These are phyloP conservation scores for Catagonus wagneri DNA, from an alignment of 2,113 vertebrate species.

Conservation along the genomic window DNA sequence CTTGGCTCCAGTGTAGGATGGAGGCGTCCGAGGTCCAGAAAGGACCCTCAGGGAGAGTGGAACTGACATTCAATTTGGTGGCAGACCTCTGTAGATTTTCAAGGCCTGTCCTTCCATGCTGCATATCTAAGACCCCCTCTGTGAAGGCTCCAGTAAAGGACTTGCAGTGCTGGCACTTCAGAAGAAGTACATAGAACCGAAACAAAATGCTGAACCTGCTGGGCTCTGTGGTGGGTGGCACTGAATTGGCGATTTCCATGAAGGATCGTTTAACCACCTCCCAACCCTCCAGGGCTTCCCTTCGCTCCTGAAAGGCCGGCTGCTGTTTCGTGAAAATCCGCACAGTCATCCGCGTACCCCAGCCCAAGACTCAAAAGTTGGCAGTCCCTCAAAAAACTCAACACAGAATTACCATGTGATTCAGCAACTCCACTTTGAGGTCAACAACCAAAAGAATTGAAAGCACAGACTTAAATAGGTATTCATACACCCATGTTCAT, in stretches of 20 bases:
- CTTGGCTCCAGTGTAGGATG: rapidly evolving
- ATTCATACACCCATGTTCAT: rapidly evolving
- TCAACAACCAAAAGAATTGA: rapidly evolving
- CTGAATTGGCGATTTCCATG: neutral
- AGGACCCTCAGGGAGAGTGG: rapidly evolving
- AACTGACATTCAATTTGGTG: neutral
- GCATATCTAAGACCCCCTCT: neutral
- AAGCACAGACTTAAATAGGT: rapidly evolving
- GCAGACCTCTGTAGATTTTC: neutral
- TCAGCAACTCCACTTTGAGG: neutral
- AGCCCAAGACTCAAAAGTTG: rapidly evolving
- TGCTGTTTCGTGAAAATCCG: neutral
- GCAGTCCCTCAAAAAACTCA: neutral
- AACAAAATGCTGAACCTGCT: neutral
- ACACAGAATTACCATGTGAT: rapidly evolving
- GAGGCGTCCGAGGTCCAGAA: neutral
- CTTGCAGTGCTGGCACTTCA: neutral
- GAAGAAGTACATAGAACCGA: neutral
- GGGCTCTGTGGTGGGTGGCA: rapidly evolving
- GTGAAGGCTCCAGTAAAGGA: neutral
- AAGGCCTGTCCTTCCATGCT: rapidly evolving
- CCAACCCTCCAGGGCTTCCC: rapidly evolving
- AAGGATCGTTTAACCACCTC: too few species aligned
- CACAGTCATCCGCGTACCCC: rapidly evolving
- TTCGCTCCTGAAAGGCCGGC: neutral